These are phyloP conservation scores for Hyposoter didymator DNA, from an alignment of 2,888 invertebrate genomes.

Conservation along the genomic window DNA sequence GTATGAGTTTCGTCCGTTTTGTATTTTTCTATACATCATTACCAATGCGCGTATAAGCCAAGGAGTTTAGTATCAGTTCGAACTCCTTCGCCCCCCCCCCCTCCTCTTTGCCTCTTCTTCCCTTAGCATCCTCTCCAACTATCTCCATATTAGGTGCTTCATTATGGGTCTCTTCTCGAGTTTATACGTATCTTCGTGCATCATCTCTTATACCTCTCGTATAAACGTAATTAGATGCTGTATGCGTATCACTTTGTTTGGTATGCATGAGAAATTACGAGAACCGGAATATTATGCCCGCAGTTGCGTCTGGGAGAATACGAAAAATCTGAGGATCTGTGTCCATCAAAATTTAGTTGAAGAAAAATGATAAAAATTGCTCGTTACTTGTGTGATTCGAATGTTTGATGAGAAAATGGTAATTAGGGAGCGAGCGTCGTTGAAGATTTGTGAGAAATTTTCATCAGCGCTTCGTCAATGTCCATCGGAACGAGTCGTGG, in stretches of 20 bases:
- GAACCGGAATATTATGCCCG: conserved; percentile 19
- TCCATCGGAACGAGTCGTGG: too few relatives aligned
- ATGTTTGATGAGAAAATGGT: not conserved
- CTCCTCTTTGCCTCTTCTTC: not conserved
- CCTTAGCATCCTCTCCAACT: conserved; percentile 13
- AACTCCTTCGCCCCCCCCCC: not conserved
- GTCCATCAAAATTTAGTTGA: not conserved
- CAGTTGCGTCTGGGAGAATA: not conserved
- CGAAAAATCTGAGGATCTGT: conserved; percentile 5
- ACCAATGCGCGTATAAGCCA: conserved; percentile 37
- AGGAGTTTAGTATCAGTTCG: conserved; percentile 49
- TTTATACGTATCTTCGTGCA: conserved; percentile 59
- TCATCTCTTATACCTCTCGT: conserved; percentile 51
- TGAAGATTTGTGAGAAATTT: too few relatives aligned
- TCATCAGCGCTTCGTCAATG: not conserved
- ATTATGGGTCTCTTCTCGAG: conserved; percentile 57
- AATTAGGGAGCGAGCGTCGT: too few relatives aligned
- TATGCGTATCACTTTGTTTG: conserved; percentile 50
- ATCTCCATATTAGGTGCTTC: conserved; percentile 63
- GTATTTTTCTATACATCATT: conserved; percentile 59
- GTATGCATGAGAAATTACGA: conserved; percentile 53
- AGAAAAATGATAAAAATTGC: not conserved
- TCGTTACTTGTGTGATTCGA: not conserved
- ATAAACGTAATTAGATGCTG: conserved; percentile 59
- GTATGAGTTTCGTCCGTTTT: conserved; percentile 54